Evolutionary conservation across 2,113 vertebrate genomes (phyloP).

Genomic region (Rynchops niger): DNA sequence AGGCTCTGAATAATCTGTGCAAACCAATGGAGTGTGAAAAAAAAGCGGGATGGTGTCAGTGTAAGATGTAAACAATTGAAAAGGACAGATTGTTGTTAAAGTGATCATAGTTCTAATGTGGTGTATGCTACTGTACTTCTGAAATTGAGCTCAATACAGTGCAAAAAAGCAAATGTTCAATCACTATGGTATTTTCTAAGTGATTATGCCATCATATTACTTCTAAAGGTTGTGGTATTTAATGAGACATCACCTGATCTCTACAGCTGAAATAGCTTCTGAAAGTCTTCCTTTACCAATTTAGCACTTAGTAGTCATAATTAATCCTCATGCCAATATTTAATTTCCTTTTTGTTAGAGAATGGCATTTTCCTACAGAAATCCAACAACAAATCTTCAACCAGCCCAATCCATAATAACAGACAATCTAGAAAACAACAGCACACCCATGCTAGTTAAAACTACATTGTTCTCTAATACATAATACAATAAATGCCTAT

Average conservation of each 20-base stretch:
- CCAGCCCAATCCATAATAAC: not conserved
- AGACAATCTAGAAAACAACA: not conserved
- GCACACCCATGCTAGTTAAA: not conserved
- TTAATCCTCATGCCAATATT: not conserved
- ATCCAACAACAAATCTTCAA: not conserved
- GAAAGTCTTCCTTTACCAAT: not conserved
- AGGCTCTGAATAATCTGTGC: not conserved
- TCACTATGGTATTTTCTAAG: not conserved
- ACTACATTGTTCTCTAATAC: not conserved
- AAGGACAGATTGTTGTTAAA: not conserved
- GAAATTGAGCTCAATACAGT: not conserved
- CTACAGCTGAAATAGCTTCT: not conserved
- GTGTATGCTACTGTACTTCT: not conserved
- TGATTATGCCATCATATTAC: not conserved
- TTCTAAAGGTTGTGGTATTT: not conserved
- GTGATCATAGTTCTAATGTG: not conserved
- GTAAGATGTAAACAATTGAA: not conserved
- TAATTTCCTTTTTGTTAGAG: conserved; percentile 1
- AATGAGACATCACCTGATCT: not conserved
- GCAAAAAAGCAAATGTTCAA: not conserved
- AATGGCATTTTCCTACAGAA: not conserved
- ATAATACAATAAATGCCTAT: not conserved
- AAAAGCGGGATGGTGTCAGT: rapidly evolving
- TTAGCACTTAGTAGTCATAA: not conserved
- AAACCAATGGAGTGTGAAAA: not conserved